Evolutionary conservation across 2,888 invertebrate genomes (phyloP), one percentile per base, ranked within the genome.

Genomic region (Camptogramma bilineatum): DNA sequence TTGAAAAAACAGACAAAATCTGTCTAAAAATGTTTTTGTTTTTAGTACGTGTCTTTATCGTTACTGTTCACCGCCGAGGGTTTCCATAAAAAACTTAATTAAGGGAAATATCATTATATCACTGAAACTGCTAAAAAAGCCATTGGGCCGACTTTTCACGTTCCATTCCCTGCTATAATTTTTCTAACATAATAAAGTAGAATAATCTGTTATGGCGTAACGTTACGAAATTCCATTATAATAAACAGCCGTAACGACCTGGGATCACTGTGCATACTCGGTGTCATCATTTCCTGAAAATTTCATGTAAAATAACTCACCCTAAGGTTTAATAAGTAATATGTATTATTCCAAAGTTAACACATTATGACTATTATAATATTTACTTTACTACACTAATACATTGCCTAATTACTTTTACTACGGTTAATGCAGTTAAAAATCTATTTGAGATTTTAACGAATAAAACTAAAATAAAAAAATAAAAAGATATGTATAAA

Each of bases 151-250:
- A 44, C 44, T 16, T 44, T 44, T 44, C 44, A 44, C 44, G 44
- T 44, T 44, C 44, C 42, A 16, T 16, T 21, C 28, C n/a, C 7
- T 21, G 39, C 19, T 19, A n/a, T 19, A 24, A 31, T 47, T 39
- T 39, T 28, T 47, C 28, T 42, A 18, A 47, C 46, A 39, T 53
- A 16, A 53, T 16, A 53, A 53, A 53, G 16, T 44, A 16, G 16
- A 55, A 42, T 58, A 44, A 51, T 44, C 17, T 34, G 24, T 44
- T 51, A 44, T 39, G 39, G 13, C 51, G 44, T 44, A n/a, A 4
- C 52, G n/a, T 52, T 17, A 52, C 52, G 16, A 47, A 60, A 60
- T 60, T 52, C 21, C 47, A 60, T 60, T 60, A 60, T 39, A 60
- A 60, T 60, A 60, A 60, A 60, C 34, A 53, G 47, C 34, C 39